Evolutionary conservation across 2,113 vertebrate genomes (phyloP).

Genomic region (Scomber colias): DNA sequence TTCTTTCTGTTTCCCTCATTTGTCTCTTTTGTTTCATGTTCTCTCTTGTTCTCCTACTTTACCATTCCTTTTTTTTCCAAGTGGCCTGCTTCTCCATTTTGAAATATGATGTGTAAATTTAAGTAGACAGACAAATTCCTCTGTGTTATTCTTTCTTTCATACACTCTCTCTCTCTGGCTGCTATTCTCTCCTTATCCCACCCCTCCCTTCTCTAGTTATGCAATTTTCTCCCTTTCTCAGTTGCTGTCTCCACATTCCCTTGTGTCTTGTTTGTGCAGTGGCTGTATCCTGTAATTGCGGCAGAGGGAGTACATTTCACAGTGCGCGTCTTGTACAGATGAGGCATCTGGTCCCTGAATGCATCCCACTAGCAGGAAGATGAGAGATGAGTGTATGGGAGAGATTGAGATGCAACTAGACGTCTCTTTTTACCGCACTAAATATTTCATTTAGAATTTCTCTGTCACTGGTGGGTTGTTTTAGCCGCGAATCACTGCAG

Average conservation of each 20-base stretch:
- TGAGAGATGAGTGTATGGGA: slow-evolving; percentile 28
- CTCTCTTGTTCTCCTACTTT: background rate
- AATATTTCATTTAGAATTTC: slow-evolving; percentile 48
- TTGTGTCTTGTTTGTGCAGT: slow-evolving; percentile 59
- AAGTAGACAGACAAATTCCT: slow-evolving; percentile 3
- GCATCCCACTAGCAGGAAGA: slow-evolving; percentile 27
- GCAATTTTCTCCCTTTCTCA: slow-evolving; percentile 37
- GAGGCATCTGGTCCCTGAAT: slow-evolving; percentile 34
- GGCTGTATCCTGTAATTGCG: slow-evolving; percentile 57
- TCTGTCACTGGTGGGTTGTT: background rate
- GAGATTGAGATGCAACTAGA: slow-evolving; percentile 54
- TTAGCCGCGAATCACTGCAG: slow-evolving; percentile 25
- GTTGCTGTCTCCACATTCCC: slow-evolving; percentile 45
- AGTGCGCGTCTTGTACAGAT: slow-evolving; percentile 53
- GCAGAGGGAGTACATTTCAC: slow-evolving; percentile 54
- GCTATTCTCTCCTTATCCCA: slow-evolving; percentile 5
- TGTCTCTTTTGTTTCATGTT: slow-evolving; percentile 12
- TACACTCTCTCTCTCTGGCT: background rate
- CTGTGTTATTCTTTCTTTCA: background rate
- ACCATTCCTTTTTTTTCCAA: background rate
- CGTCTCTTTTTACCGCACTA: slow-evolving; percentile 32
- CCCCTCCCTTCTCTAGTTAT: slow-evolving; percentile 20
- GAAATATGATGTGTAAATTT: slow-evolving; percentile 27
- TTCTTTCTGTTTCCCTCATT: slow-evolving; percentile 5
- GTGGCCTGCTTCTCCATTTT: slow-evolving; percentile 10